Percentiles rank a stretch among this genome's conserved stretches.
These are phyloP conservation scores for Drosophila parthenogenetica DNA, from an alignment of 2,888 invertebrate species.

Conservation along the genomic window DNA sequence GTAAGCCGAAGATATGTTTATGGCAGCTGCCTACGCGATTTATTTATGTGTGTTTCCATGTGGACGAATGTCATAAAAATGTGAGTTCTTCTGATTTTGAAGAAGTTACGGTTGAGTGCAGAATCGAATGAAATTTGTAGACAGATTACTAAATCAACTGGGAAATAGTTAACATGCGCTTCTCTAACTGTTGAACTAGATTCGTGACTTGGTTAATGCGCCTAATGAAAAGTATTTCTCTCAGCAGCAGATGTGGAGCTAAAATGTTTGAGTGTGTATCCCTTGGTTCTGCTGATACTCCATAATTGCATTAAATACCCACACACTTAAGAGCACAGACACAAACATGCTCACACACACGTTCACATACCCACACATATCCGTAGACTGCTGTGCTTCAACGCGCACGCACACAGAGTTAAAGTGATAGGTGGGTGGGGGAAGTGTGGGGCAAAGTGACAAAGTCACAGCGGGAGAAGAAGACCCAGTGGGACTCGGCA, in stretches of 20 bases:
- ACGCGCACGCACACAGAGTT: constrained; percentile 44
- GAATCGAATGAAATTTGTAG: constrained; percentile 39
- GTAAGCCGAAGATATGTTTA: constrained; percentile 53
- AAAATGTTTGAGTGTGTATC: constrained; percentile 31
- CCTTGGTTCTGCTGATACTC: constrained; percentile 22
- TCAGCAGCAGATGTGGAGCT: background rate
- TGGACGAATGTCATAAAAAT: constrained; percentile 31
- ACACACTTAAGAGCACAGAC: constrained; percentile 5
- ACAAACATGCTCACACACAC: constrained; percentile 16
- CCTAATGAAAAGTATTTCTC: constrained; percentile 41
- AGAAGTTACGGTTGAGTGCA: constrained; percentile 21
- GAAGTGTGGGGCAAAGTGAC: background rate
- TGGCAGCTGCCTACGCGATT: constrained; percentile 68
- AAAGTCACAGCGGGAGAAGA: constrained; percentile 16
- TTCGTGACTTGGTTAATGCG: constrained; percentile 58
- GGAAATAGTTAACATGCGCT: constrained; percentile 4
- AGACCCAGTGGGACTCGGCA: background rate
- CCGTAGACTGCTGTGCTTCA: constrained; percentile 32
- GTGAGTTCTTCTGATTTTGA: constrained; percentile 22
- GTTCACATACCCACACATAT: background rate
- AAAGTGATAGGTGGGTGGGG: background rate
- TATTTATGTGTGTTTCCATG: constrained; percentile 22
- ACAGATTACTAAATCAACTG: constrained; percentile 25
- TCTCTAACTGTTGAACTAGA: constrained; percentile 24
- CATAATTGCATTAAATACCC: constrained; percentile 73